Conservation (phyloP, 2,113 vertebrate species). For the Scortum barcoo region DNA sequence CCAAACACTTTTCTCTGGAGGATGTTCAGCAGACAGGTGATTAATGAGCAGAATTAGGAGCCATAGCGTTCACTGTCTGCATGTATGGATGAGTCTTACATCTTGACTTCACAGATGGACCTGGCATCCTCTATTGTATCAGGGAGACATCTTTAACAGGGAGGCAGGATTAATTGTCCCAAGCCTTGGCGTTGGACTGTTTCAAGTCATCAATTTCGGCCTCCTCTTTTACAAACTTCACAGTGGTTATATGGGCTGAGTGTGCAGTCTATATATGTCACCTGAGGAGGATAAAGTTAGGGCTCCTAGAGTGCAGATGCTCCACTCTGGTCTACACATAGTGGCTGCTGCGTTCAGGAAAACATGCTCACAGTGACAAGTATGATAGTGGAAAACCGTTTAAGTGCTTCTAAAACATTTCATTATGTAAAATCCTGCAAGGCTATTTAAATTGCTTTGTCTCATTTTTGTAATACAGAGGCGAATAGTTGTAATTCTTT, state of each 20-base stretch:
- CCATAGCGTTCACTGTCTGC: constrained; percentile 51
- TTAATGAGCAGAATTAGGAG: constrained; percentile 77
- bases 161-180: constrained; percentile 63
- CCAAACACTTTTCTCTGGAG: constrained; percentile 55
- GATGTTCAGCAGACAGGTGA: constrained; percentile 67
- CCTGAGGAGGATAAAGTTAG: constrained; percentile 47
- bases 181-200: constrained; percentile 11
- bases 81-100: constrained; percentile 56
- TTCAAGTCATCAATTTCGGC: constrained; percentile 62
- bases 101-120: constrained; percentile 55
- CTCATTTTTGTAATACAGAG: neutral
- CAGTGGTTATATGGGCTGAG: constrained; percentile 44
- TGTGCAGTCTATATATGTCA: constrained; percentile 66
- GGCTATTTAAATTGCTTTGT: neutral
- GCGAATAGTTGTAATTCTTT: neutral
- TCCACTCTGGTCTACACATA: neutral
- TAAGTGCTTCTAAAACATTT: constrained; percentile 29
- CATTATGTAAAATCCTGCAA: neutral
- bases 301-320: constrained; percentile 18
- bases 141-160: constrained; percentile 52
- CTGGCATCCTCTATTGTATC: constrained; percentile 57
- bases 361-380: neutral
- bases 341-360: constrained; percentile 13
- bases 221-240: constrained; percentile 56
- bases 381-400: neutral